Base-by-base conservation (phyloP, 2,113 vertebrate species). In the Pachycephala philippinensis region DNA sequence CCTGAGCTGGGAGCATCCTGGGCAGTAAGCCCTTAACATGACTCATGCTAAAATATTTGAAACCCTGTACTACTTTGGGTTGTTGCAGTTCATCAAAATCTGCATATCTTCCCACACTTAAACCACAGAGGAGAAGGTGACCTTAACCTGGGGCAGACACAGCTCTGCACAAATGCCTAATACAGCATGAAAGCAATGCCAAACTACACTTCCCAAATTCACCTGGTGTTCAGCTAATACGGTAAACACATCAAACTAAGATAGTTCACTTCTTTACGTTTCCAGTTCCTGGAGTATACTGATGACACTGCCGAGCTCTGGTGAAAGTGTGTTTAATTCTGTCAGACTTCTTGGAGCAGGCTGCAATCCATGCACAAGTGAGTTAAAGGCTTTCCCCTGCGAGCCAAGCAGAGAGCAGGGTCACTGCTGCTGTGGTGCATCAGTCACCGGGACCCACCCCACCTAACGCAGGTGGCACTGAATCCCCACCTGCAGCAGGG, bases 391-490 rank as follows among this genome's bases (percentile, higher is more conserved):
- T 40, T 49, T 63, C 18, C 14, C 9, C 30, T 7, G 16, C 5
- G 7, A 37, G 39, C 27, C 8, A 30, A 56, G 45, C n/a, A 33
- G 15, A 53, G 31, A 28, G 11, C 31, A 40, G 22, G 8, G 12
- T 35, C 2, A 0, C 64, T 11, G 23, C 35, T 40, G 50, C n/a
- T 31, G 37, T 0, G 0, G 37, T 2, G 13, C 10, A 28, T 5
- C 1, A n/a, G 24, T 3, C 39, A 37, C 8, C 0, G 3, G 45
- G 17, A 42, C 19, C 12, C 72, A 75, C 1, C 13, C 13, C 22
- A 33, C 4, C 8, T 1, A 11, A 15, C 8, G 3, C 3, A 2
- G 33, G 31, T 11, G n/a, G n/a, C n/a, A n/a, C 16, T 31, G 14
- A 37, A 17, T 14, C 30, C 52, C 64, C 15, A 63, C 10, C 39